Evolutionary conservation across 2,888 invertebrate species (phyloP), one percentile per base, ranked within the genome.

Genomic region (Ypsolopha scabrella): DNA sequence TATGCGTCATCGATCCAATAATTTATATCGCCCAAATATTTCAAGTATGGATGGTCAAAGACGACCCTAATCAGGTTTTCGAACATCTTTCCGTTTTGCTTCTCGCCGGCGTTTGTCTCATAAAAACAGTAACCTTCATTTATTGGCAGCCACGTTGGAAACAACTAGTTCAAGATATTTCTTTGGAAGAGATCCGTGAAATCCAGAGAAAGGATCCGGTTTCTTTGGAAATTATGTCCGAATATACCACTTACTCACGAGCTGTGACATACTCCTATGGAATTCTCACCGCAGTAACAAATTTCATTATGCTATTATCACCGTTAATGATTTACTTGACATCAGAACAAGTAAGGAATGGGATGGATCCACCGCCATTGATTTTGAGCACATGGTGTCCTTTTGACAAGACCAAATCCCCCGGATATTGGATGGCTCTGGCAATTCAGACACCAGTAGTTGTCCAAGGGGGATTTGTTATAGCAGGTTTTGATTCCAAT

Each of bases 361-460:
- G 68, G 0, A 55, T 55, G 2, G 71, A 74, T 39, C 64, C 72
- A 0, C 63, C 69, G 34, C 77, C 79, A 0, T 72, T 72, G 53
- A 73, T 81, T 44, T 45, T 80, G 36, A 64, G 58, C 55, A 72
- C 74, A 1, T 81, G 81, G 81, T 75, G 76, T 52, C 81, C 82
- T 0, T 78, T 80, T 54, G 67, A 81, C 55, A 67, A 68, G 38
- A 66, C 58, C 1, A 65, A 63, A 51, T 64, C 69, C 60, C 72
- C 77, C 0, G 81, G 77, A 2, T 80, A 74, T 56, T 41, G 65
- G 0, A 57, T 59, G n/a, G 65, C 68, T 4, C 53, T 67, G 38
- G 24, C 65, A 6, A 38, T 72, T 13, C 74, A 81, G n/a, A 53
- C 71, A 0, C 2, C 60, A 1, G 66, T 78, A 63, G 60, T 62